Base-by-base conservation (phyloP, 2,888 invertebrate genomes). In the Dioctria linearis region DNA sequence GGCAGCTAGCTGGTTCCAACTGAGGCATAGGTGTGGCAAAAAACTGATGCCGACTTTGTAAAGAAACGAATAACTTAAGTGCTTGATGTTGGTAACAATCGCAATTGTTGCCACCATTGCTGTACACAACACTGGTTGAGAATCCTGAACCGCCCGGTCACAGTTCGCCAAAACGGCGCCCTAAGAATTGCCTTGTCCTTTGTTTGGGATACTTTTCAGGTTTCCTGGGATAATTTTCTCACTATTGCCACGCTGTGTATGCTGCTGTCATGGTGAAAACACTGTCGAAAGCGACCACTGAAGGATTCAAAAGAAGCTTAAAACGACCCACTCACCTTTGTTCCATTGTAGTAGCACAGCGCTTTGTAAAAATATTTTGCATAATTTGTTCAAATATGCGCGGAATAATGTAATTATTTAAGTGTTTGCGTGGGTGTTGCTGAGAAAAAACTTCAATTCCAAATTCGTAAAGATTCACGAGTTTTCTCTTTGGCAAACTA, bases 341-440 rank as follows among this genome's bases (percentile, higher is more conserved):
- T 73, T 11, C 73, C 43, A 73, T 73, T 73, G 73, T 73, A 39
- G 73, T 42, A 57, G 57, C 57, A 42, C 57, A 57, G 73, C 51
- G 59, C 73, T 73, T 73, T 73, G 73, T 73, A 57, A 59, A 59
- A 42, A 73, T 42, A 57, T 73, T 73, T 73, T 73, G 73, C 73
- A 73, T 73, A 73, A 73, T 73, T 73, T 73, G 73, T 57, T 73
- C 59, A 57, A 73, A 73, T 73, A 73, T 73, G 73, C 73, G 57
- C 59, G 59, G 42, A 73, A 73, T 73, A 73, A 73, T 73, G 59
- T 73, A 73, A 73, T 73, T 73, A 57, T 73, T 73, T 59, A n/a
- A 49, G 13, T 40, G 43, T 69, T 57, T 54, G 40, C 42, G 57
- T 40, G 25, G 59, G 73, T 57, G 73, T 73, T 73, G 40, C 40